Percentiles rank a stretch among this genome's conserved stretches.
Conservation (phyloP, 2,888 invertebrate genomes). For the Philopedon plagiatum region DNA sequence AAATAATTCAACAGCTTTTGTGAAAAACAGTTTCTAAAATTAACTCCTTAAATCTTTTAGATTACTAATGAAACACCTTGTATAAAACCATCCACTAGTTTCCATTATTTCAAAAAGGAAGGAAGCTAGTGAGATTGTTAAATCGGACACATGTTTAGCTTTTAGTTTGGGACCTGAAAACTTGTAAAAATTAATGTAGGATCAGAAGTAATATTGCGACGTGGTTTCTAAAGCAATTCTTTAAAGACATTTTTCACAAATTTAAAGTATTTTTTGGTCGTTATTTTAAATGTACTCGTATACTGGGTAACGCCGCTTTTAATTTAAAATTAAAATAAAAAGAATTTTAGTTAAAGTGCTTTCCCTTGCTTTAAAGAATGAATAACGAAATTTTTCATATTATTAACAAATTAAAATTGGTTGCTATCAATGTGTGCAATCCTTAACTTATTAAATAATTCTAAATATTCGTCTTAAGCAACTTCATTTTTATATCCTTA, state of each 20-base stretch:
- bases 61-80: too few relatives aligned
- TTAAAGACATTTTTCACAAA: background rate
- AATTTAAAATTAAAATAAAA: too few relatives aligned
- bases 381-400: too few relatives aligned
- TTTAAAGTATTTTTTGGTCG: background rate
- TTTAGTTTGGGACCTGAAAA: slow-evolving; percentile 40
- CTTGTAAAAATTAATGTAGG: slow-evolving; percentile 9
- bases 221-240: background rate
- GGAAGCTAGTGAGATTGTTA: background rate
- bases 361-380: too few relatives aligned
- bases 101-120: background rate
- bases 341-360: background rate
- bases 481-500: too few relatives aligned
- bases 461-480: too few relatives aligned
- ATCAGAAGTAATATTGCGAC: background rate
- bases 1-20: too few relatives aligned
- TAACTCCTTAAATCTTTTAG: too few relatives aligned
- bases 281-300: background rate
- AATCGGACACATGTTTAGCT: background rate
- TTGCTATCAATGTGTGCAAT: too few relatives aligned
- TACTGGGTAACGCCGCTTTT: background rate
- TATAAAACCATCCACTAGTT: background rate
- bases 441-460: too few relatives aligned
- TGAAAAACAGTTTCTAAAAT: too few relatives aligned
- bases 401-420: too few relatives aligned